phyloP scores from a whole-genome alignment of 2,797 vertebrate species.

The Chelonia mydas region DNA sequence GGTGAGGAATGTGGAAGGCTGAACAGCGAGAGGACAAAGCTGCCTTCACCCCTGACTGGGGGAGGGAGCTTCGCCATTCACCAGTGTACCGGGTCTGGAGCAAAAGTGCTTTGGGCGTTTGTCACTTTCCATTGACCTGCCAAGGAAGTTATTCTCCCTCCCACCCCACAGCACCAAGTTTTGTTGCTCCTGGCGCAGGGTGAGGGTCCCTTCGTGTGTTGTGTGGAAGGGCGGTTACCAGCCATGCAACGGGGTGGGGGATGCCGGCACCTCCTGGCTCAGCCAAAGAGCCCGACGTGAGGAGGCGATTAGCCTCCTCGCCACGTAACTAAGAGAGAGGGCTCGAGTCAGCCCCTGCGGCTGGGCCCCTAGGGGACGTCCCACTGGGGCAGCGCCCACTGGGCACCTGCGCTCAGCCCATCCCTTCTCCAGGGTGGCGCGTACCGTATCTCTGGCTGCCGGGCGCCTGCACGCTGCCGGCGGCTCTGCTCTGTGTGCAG shows the following conservation, averaged over 20 bases:
- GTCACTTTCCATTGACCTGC: not conserved
- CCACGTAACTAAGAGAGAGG: not conserved
- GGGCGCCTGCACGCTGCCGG: not conserved
- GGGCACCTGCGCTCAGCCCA: not conserved
- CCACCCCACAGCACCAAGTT: not conserved
- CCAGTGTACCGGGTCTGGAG: not conserved
- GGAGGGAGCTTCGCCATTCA: not conserved
- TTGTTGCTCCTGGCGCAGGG: not conserved
- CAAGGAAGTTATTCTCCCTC: not conserved
- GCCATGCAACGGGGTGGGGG: not conserved
- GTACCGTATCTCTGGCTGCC: not conserved
- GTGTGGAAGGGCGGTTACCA: not conserved
- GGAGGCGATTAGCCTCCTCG: not conserved
- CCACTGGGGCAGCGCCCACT: not conserved
- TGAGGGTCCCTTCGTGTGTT: not conserved
- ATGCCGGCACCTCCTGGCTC: not conserved
- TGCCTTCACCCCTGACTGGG: not conserved
- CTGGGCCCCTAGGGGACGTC: not conserved
- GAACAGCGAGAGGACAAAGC: not conserved
- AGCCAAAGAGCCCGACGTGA: fast-evolving
- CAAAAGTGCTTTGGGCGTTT: not conserved
- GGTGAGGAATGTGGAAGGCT: fast-evolving
- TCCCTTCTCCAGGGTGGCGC: not conserved
- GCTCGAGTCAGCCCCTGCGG: no score
- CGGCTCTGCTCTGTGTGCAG: not conserved